These are phyloP conservation scores for Hylaeus anthracinus DNA, from an alignment of 1,140 invertebrate genomes.

Conservation along the genomic window DNA sequence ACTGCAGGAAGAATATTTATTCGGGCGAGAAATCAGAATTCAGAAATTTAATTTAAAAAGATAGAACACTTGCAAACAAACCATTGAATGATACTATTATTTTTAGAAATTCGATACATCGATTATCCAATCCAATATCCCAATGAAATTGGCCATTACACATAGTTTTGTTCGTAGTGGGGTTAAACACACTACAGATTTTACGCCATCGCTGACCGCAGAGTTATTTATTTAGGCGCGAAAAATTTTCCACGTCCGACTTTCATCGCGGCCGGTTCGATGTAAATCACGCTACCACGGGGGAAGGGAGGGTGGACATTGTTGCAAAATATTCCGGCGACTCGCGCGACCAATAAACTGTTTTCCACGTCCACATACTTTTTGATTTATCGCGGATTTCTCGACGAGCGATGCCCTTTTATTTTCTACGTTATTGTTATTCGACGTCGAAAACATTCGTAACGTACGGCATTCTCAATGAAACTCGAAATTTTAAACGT, in stretches of 20 bases:
- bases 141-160: no score
- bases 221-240: slow-evolving; percentile 12
- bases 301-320: neutral
- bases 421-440: neutral
- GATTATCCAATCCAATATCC: no score
- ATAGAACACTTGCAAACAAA: no score
- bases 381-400: neutral
- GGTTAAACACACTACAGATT: slow-evolving; percentile 38
- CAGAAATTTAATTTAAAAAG: no score
- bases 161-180: slow-evolving; percentile 8
- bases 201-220: neutral
- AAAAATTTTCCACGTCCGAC: neutral
- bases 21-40: no score
- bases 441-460: neutral
- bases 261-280: neutral
- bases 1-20: no score
- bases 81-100: no score
- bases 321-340: slow-evolving; percentile 11
- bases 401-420: neutral
- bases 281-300: neutral
- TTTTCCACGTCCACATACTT: neutral
- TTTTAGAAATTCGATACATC: no score
- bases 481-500: neutral
- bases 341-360: neutral
- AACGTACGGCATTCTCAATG: neutral